Percentiles rank a stretch among this genome's conserved stretches.
phyloP scores from a whole-genome alignment of 1,140 invertebrate genomes.

The Acyrthosiphon pisum region DNA sequence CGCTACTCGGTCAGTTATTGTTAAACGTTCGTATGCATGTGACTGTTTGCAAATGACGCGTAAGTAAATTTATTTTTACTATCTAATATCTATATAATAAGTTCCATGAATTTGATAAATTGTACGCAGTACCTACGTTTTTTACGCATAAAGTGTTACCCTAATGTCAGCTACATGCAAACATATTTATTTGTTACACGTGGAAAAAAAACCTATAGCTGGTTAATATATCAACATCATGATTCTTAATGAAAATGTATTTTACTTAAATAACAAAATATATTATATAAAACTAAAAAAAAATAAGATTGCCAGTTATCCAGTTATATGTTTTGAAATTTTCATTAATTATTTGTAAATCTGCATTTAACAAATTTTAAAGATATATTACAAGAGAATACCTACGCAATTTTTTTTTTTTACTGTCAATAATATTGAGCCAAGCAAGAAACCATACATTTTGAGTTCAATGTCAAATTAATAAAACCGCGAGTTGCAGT shows the following conservation, averaged over 20 bases:
- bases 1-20: not conserved
- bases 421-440: not conserved
- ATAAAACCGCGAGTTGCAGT: not conserved
- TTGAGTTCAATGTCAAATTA: conserved; percentile 51
- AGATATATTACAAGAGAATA: not conserved
- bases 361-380: not conserved
- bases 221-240: too few species aligned
- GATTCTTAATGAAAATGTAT: not conserved
- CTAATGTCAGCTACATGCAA: not conserved
- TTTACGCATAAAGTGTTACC: not conserved
- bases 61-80: conserved; percentile 19
- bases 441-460: conserved; percentile 5
- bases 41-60: not conserved
- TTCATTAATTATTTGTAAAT: not conserved
- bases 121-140: not conserved
- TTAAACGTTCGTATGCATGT: conserved; percentile 11
- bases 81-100: too few species aligned
- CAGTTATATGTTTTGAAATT: not conserved
- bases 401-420: not conserved
- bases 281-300: not conserved
- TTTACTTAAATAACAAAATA: not conserved
- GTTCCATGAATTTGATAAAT: not conserved
- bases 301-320: not conserved
- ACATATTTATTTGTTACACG: not conserved
- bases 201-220: not conserved